Evolutionary conservation across 2,113 vertebrate species (phyloP).

Genomic region (Chinchilla lanigera): DNA sequence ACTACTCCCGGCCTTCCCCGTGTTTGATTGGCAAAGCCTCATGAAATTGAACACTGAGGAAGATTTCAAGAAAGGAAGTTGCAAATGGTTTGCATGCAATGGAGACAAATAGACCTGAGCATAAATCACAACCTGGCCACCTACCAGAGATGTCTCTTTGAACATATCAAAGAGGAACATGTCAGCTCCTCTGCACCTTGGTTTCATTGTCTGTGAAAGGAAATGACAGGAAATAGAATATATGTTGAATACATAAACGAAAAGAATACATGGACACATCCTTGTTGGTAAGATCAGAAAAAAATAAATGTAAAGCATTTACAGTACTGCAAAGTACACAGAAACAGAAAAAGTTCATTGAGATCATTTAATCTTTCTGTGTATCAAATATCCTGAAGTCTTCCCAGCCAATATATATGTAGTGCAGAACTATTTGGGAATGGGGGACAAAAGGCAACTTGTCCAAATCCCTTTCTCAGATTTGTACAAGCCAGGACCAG

Average conservation of each 20-base stretch:
- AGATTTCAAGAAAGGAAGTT: neutral
- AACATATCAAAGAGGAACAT: neutral
- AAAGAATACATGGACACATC: neutral
- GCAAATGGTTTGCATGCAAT: neutral
- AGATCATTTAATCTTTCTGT: neutral
- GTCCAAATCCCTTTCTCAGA: neutral
- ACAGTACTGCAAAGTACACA: no score
- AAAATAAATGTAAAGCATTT: neutral
- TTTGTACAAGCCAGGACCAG: neutral
- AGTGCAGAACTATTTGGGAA: neutral
- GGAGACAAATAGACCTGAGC: neutral
- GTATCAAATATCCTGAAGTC: neutral
- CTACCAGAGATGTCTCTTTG: neutral
- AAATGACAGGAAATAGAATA: neutral
- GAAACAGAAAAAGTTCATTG: neutral
- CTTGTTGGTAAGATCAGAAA: neutral
- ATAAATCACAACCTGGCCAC: neutral
- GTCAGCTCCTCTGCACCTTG: neutral
- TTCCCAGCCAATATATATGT: neutral
- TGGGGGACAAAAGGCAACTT: neutral
- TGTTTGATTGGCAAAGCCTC: neutral
- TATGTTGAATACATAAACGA: neutral
- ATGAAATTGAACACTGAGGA: neutral
- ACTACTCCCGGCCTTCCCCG: neutral
- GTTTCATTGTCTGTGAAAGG: neutral